These are phyloP conservation scores for Gobiocypris rarus DNA, from an alignment of 2,113 vertebrate genomes.

Conservation along the genomic window DNA sequence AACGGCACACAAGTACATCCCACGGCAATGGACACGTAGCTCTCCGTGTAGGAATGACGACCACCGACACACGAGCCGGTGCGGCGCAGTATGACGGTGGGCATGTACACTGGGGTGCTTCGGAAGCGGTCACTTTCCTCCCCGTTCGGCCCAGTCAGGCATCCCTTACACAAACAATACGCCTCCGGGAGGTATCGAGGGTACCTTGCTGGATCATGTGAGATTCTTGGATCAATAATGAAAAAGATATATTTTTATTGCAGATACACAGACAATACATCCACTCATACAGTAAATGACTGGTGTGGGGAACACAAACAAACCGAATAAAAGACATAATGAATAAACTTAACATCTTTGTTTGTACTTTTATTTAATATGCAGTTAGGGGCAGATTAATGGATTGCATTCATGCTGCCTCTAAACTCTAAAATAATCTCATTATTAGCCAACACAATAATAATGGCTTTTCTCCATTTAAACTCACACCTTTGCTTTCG, in stretches of 20 bases:
- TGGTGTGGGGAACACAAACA: not conserved
- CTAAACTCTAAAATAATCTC: not conserved
- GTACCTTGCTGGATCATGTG: constrained; percentile 83
- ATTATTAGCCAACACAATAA: too few species aligned
- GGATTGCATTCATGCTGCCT: not conserved
- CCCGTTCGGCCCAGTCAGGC: constrained; percentile 78
- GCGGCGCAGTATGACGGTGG: constrained; percentile 84
- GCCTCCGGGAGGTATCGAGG: constrained; percentile 92
- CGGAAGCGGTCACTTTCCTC: constrained; percentile 83
- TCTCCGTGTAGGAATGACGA: constrained; percentile 84
- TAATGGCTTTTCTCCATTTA: not conserved
- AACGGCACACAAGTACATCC: constrained; percentile 91
- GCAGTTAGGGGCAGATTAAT: not conserved
- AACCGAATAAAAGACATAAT: not conserved
- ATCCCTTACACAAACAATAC: constrained; percentile 93
- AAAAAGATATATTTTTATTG: not conserved
- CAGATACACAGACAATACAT: not conserved
- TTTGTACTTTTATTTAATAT: not conserved
- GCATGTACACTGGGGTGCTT: constrained; percentile 86
- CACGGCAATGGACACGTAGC: constrained; percentile 87
- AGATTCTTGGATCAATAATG: constrained; percentile 77
- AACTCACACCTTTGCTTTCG: too few species aligned
- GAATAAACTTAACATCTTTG: not conserved
- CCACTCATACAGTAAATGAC: not conserved
- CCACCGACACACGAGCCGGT: constrained; percentile 80